These are phyloP conservation scores for Gastrophryne carolinensis DNA, from an alignment of 2,797 vertebrate species.

Conservation along the genomic window DNA sequence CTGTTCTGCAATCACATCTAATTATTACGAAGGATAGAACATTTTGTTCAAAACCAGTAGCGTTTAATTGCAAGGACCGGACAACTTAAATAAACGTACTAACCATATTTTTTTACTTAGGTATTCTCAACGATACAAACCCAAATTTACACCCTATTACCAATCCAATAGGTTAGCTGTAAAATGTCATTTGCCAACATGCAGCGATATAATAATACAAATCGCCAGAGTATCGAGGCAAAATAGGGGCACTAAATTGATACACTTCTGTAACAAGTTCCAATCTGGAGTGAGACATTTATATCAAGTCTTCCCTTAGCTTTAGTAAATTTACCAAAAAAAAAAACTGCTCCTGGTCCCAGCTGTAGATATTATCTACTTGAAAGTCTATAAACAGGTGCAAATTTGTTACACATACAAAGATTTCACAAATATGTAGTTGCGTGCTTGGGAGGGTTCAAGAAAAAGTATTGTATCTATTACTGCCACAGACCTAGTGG, in stretches of 20 bases:
- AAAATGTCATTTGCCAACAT: conserved; percentile 27
- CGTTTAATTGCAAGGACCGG: not conserved
- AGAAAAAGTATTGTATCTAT: not conserved
- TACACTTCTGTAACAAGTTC: not conserved
- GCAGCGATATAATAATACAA: conserved; percentile 32
- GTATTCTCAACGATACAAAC: too few relatives aligned
- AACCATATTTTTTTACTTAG: too few relatives aligned
- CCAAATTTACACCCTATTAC: not conserved
- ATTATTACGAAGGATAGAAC: too few relatives aligned
- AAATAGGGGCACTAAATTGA: not conserved
- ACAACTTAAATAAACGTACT: not conserved
- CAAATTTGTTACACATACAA: conserved; percentile 2
- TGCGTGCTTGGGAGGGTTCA: not conserved
- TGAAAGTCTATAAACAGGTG: conserved; percentile 2
- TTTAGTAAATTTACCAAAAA: not conserved
- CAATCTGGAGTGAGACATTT: not conserved
- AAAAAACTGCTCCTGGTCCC: conserved; percentile 38
- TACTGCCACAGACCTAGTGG: not conserved
- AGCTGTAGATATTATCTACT: conserved; percentile 21
- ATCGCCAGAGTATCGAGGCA: not conserved
- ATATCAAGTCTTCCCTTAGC: not conserved
- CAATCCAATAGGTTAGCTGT: not conserved
- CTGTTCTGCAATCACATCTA: not conserved
- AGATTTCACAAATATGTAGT: not conserved
- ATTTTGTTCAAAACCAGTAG: too few relatives aligned